Percentiles rank a stretch among this genome's conserved stretches.
phyloP scores from a whole-genome alignment of 2,888 invertebrate genomes.

The Biston betularia region DNA sequence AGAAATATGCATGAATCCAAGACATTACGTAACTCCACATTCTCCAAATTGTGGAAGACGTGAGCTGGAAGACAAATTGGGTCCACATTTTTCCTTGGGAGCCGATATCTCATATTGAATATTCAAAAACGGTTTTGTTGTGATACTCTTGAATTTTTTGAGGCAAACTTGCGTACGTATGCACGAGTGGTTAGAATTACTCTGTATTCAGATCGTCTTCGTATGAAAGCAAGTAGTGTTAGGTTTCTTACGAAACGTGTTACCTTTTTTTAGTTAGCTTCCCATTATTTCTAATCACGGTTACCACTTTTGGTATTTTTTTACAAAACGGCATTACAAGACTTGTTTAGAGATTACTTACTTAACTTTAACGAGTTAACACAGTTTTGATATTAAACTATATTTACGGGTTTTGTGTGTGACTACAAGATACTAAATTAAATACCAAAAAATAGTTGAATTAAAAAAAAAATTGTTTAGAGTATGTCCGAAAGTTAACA shows the following conservation, averaged over 20 bases:
- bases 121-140: slow-evolving; percentile 61
- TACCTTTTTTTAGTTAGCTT: neutral
- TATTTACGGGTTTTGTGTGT: too few species aligned
- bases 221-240: slow-evolving; percentile 8
- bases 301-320: neutral
- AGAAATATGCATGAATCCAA: slow-evolving; percentile 64
- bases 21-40: slow-evolving; percentile 67
- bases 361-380: too few species aligned
- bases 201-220: slow-evolving; percentile 18
- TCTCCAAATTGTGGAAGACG: slow-evolving; percentile 65
- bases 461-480: too few species aligned
- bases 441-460: too few species aligned
- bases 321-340: too few species aligned
- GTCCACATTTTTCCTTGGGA: slow-evolving; percentile 62
- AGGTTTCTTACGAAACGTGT: slow-evolving; percentile 1
- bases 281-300: neutral
- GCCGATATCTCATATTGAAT: slow-evolving; percentile 58
- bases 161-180: slow-evolving; percentile 25
- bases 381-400: too few species aligned
- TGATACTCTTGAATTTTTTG: slow-evolving; percentile 44
- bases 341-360: too few species aligned
- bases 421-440: too few species aligned
- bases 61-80: slow-evolving; percentile 68
- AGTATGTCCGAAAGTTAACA: too few species aligned
- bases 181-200: slow-evolving; percentile 11